Conservation (phyloP, 1,140 invertebrate genomes). For the Dufourea novaeangliae region DNA sequence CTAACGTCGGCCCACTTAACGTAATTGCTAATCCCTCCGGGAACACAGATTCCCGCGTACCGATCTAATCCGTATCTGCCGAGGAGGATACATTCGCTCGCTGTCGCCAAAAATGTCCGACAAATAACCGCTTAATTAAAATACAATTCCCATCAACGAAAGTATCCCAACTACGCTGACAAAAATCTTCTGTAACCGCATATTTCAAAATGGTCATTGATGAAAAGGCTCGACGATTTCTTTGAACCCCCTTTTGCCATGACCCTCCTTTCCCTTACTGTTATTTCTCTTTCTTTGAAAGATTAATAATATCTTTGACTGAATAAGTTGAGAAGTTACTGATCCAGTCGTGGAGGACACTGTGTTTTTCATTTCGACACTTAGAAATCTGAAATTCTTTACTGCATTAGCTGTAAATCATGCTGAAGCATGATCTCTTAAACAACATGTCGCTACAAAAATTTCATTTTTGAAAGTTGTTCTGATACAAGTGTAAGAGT, state of each 20-base stretch:
- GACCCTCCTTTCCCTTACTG: too few species aligned
- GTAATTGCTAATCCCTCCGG: conserved; percentile 56
- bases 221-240: not conserved
- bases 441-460: too few species aligned
- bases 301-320: not conserved
- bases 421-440: too few species aligned
- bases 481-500: too few species aligned
- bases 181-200: conserved; percentile 28
- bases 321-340: not conserved
- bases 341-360: not conserved
- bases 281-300: not conserved
- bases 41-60: conserved; percentile 46
- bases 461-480: too few species aligned
- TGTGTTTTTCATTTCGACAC: too few species aligned
- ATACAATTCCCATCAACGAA: conserved; percentile 41
- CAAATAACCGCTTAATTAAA: conserved; percentile 55
- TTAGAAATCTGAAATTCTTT: too few species aligned
- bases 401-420: too few species aligned
- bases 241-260: not conserved
- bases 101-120: conserved; percentile 32
- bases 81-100: conserved; percentile 12
- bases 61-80: conserved; percentile 52
- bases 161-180: not conserved
- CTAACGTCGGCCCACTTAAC: conserved; percentile 38
- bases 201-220: not conserved